A percentile compares a stretch with the other conserved stretches of the same genome.
Conservation (phyloP, 1,140 invertebrate species). For the Zaprionus inermis region DNA sequence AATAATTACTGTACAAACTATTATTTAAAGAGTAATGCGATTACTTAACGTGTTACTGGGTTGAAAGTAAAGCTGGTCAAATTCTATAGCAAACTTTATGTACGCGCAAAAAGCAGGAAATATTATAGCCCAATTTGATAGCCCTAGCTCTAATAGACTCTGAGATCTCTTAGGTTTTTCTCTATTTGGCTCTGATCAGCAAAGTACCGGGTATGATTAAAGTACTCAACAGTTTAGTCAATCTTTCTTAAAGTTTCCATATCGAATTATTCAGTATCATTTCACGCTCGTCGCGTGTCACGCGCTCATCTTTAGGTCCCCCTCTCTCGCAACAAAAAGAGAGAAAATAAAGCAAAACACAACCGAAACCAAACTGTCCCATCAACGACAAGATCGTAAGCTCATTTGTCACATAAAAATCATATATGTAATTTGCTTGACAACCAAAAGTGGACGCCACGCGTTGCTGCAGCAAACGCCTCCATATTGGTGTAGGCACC, state of each 20-base stretch:
- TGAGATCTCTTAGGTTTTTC: too few relatives aligned
- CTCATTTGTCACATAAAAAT: conserved; percentile 82
- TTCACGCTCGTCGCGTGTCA: conserved; percentile 32
- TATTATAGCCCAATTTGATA: too few relatives aligned
- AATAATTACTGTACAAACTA: too few relatives aligned
- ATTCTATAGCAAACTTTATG: too few relatives aligned
- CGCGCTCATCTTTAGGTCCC: conserved; percentile 26
- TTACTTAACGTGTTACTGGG: too few relatives aligned
- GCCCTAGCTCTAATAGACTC: too few relatives aligned
- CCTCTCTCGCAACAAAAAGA: conserved; percentile 4
- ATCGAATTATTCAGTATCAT: background rate
- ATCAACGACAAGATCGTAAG: conserved; percentile 75
- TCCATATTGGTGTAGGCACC: conserved; percentile 75
- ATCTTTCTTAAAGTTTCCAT: background rate
- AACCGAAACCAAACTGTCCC: conserved; percentile 55
- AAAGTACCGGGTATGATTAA: too few relatives aligned
- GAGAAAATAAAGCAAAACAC: conserved; percentile 18
- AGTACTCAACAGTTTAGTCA: too few relatives aligned
- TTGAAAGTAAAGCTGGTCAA: too few relatives aligned
- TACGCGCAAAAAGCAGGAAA: too few relatives aligned
- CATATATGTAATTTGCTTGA: conserved; percentile 82
- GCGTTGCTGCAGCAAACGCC: conserved; percentile 72
- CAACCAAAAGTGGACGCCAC: conserved; percentile 81
- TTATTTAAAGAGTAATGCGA: too few relatives aligned
- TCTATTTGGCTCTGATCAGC: too few relatives aligned